A percentile compares a stretch with the other conserved stretches of the same genome.
These are phyloP conservation scores for Caenorhabditis sp. DNA, from an alignment of 2,888 invertebrate genomes.

Conservation along the genomic window DNA sequence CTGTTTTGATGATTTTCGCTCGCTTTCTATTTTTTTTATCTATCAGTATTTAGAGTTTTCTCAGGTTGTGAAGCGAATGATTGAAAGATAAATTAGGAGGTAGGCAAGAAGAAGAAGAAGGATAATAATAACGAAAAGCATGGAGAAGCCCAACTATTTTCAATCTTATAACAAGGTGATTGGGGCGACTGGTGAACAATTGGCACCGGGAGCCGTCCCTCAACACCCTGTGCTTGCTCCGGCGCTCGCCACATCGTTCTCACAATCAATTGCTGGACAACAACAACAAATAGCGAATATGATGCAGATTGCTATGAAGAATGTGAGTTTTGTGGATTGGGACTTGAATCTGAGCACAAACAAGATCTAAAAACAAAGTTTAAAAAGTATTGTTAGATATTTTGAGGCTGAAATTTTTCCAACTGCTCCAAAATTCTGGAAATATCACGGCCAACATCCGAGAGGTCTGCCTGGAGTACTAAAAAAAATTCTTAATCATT, in stretches of 20 bases:
- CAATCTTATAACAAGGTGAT: constrained; percentile 44
- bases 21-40: constrained; percentile 4
- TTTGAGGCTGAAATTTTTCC: too few species aligned
- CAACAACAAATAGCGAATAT: constrained; percentile 12
- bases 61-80: constrained; percentile 20
- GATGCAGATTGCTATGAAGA: constrained; percentile 20
- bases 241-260: neutral
- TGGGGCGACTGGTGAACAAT: constrained; percentile 51
- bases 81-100: constrained; percentile 2
- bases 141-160: constrained; percentile 36
- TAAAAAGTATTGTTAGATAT: too few species aligned
- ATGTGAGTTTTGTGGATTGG: neutral
- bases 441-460: too few species aligned
- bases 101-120: constrained; percentile 10
- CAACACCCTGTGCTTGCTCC: constrained; percentile 50
- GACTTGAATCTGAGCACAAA: too few species aligned
- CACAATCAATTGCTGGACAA: neutral
- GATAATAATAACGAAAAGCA: too few species aligned
- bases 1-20: too few species aligned
- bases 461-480: too few species aligned
- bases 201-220: constrained; percentile 53
- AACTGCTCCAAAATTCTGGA: too few species aligned
- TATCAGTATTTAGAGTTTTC: neutral
- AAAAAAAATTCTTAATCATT: too few species aligned
- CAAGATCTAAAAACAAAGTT: too few species aligned